Base-by-base conservation (phyloP, 1,140 invertebrate species). In the Proctacanthus coquilletti region DNA sequence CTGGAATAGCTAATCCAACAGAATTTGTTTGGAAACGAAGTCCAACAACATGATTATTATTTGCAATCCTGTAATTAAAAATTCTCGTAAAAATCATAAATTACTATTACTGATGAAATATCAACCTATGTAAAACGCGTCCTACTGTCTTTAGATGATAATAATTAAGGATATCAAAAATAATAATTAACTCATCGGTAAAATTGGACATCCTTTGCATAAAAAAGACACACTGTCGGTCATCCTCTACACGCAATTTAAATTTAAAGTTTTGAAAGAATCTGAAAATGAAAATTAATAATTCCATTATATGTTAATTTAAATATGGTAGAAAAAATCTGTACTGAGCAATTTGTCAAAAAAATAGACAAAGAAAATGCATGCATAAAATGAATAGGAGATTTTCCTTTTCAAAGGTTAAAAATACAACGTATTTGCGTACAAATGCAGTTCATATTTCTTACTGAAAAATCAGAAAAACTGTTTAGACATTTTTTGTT, bases 191-290 rank as follows among this genome's bases (percentile, higher is more conserved):
- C 45, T 58, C 55, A 40, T 36, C 46, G 32, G 45, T 47, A 43
- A 58, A 43, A 46, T 52, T 49, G 38, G 45, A 43, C 43, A 58
- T 45, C 29, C 38, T 45, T 17, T 46, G 48, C 35, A 53, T 46
- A 44, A 58, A 58, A 45, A 58, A 58, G 34, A 44, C 36, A 36
- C 56, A 40, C 36, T 58, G 55, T 6, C 51, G 51, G 46, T 58
- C 55, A 42, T 44, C 44, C 18, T 45, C 50, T 42, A 58, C 41
- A 38, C 58, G 23, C 17, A 45, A 23, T 32, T 34, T 40, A 18
- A 58, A 58, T 41, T 52, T 52, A 45, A 56, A 58, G 43, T 56
- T 58, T 21, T 39, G 45, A 45, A 58, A 58, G 39, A 58, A 58
- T 39, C 55, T 58, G 44, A n/a, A n/a, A n/a, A n/a, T n/a, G n/a